Base-by-base conservation (phyloP, 1,140 invertebrate species). In the Aricia agestis region DNA sequence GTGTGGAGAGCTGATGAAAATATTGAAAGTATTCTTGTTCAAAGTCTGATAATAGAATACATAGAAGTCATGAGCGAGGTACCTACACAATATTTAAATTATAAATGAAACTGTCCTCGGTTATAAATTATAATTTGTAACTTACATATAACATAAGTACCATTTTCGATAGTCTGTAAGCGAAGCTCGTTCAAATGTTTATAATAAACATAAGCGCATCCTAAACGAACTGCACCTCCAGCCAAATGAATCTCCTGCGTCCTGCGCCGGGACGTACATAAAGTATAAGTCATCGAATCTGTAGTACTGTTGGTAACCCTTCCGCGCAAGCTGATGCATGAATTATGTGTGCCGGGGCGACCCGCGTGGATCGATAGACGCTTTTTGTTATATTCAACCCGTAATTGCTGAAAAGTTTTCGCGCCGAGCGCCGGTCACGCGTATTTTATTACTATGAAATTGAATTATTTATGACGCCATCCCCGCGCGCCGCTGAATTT, bases 391-490 rank as follows among this genome's bases (percentile, higher is more conserved):
- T 84, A 89, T 87, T 85, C 86, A 85, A 88, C 80, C 84, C 84
- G 82, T 91, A 91, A 91, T 90, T 89, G 89, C 87, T 90, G 87
- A 90, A 91, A 91, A 90, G 86, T 91, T 91, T 90, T 90, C 89
- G 88, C 89, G 86, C 85, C 84, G 82, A 80, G 78, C 83, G 76
- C 78, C 82, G 86, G 89, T 89, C 87, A 90, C 86, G 86, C 87
- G 85, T 91, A 88, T 91, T 91, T 91, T 91, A 91, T 91, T 90
- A 89, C 89, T 88, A 90, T 90, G 87, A 90, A 91, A 91, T 91
- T 91, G 89, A 91, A 91, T 91, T 80, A 90, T 91, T 91, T 91
- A 91, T 90, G 85, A 85, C 84, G 79, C 82, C 81, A 81, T 78
- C 80, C 78, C 79, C 82, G 82, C 77, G 76, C 74, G 78, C 76